Percentiles rank a stretch among this genome's conserved stretches.
Conservation (phyloP, 2,797 vertebrate genomes). For the Leptodactylus fallax region DNA sequence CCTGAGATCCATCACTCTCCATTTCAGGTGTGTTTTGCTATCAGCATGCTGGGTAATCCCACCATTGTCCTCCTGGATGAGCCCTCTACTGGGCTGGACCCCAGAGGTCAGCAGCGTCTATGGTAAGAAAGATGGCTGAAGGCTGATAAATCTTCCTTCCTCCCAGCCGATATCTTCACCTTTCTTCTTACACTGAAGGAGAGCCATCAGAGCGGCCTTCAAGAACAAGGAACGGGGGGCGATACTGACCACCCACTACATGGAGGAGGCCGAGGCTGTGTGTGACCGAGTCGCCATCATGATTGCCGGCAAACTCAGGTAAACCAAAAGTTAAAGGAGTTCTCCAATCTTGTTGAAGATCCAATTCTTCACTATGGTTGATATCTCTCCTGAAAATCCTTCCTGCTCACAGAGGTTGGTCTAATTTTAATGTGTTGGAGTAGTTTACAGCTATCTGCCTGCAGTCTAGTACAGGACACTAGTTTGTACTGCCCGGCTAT, state of each 20-base stretch:
- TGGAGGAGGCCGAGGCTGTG: constrained; percentile 92
- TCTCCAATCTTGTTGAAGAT: too few species aligned
- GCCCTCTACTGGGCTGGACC: constrained; percentile 88
- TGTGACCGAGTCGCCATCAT: constrained; percentile 92
- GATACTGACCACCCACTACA: constrained; percentile 88
- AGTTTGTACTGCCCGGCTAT: too few species aligned
- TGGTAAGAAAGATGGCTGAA: constrained; percentile 79
- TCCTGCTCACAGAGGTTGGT: too few species aligned
- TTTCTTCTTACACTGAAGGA: constrained; percentile 74
- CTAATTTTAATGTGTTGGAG: too few species aligned
- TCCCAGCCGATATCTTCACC: too few species aligned
- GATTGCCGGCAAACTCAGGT: constrained; percentile 90
- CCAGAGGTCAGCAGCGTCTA: constrained; percentile 83
- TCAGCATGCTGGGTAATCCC: constrained; percentile 88
- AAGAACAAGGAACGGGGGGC: constrained; percentile 80
- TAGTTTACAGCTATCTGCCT: too few species aligned
- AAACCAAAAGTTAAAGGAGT: too few species aligned
- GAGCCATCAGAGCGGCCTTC: constrained; percentile 80
- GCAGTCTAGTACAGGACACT: too few species aligned
- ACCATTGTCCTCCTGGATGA: constrained; percentile 89
- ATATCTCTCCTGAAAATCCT: too few species aligned
- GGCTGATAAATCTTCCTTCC: too few species aligned
- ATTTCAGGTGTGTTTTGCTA: constrained; percentile 85
- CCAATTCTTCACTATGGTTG: too few species aligned
- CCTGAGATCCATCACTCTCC: background rate